phyloP scores from a whole-genome alignment of 1,140 invertebrate genomes.

The Drosophila paulistorum region DNA sequence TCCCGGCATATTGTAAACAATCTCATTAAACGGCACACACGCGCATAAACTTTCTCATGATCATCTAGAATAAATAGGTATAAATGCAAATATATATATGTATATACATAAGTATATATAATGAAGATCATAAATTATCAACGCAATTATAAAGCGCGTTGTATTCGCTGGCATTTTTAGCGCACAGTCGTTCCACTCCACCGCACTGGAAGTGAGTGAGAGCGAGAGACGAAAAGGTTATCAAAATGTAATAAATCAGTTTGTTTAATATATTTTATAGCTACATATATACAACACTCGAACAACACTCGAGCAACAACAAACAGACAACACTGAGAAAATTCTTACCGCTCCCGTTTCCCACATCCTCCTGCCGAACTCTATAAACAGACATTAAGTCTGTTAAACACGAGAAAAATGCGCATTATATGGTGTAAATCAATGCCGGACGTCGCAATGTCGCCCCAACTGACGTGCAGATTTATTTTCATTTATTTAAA shows the following conservation, averaged over 20 bases:
- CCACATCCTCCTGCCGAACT: background rate
- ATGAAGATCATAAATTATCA: conserved; percentile 64
- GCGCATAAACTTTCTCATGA: conserved; percentile 7
- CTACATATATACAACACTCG: background rate
- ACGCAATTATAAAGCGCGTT: conserved; percentile 67
- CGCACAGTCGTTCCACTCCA: conserved; percentile 54
- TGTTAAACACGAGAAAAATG: conserved; percentile 74
- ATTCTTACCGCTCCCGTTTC: conserved; percentile 27
- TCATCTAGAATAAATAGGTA: conserved; percentile 30
- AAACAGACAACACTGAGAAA: conserved; percentile 26
- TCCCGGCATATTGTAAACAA: conserved; percentile 49
- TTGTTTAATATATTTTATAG: conserved; percentile 72
- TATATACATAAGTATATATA: conserved; percentile 13
- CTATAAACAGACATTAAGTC: conserved; percentile 77
- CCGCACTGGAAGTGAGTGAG: conserved; percentile 29
- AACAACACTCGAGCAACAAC: conserved; percentile 48
- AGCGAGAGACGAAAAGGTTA: conserved; percentile 53
- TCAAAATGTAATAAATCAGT: conserved; percentile 79
- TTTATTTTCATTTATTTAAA: conserved; percentile 64
- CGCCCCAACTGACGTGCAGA: conserved; percentile 53
- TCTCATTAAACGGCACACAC: conserved; percentile 57
- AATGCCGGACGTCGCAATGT: conserved; percentile 46
- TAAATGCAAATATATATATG: conserved; percentile 29
- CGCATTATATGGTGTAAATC: conserved; percentile 75
- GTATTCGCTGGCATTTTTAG: conserved; percentile 60